phyloP scores from a whole-genome alignment of 2,888 invertebrate genomes.

The Phyllotreta striolata region DNA sequence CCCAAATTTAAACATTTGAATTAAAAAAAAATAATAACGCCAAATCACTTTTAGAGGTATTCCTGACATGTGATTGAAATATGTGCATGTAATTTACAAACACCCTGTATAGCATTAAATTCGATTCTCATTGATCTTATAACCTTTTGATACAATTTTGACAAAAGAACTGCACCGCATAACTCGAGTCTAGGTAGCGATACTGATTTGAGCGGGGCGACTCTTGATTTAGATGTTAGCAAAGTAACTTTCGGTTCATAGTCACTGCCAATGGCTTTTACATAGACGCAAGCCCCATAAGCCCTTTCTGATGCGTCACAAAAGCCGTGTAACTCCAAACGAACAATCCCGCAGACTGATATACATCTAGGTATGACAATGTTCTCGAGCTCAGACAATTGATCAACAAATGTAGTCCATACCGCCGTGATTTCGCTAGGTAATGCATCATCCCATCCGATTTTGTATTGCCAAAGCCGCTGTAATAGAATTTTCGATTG shows the following conservation, averaged over 20 bases:
- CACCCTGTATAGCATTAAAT: slow-evolving; percentile 1
- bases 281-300: no score
- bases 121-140: background rate
- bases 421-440: background rate
- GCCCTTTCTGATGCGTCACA: no score
- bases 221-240: background rate
- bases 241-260: background rate
- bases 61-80: no score
- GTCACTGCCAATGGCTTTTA: no score
- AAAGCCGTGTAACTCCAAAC: no score
- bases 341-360: no score
- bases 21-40: no score
- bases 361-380: slow-evolving; percentile 18
- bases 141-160: slow-evolving; percentile 10
- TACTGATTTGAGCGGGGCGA: slow-evolving; percentile 1
- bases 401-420: slow-evolving; percentile 14
- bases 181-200: slow-evolving; percentile 7
- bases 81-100: no score
- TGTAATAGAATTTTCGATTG: slow-evolving; percentile 25
- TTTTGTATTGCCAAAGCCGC: slow-evolving; percentile 15
- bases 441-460: slow-evolving; percentile 18
- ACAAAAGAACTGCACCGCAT: background rate
- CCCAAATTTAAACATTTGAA: no score
- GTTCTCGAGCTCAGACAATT: slow-evolving; percentile 13
- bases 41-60: no score